These are phyloP conservation scores for Myotis vivesi DNA, from an alignment of 2,797 vertebrate genomes.

Conservation along the genomic window DNA sequence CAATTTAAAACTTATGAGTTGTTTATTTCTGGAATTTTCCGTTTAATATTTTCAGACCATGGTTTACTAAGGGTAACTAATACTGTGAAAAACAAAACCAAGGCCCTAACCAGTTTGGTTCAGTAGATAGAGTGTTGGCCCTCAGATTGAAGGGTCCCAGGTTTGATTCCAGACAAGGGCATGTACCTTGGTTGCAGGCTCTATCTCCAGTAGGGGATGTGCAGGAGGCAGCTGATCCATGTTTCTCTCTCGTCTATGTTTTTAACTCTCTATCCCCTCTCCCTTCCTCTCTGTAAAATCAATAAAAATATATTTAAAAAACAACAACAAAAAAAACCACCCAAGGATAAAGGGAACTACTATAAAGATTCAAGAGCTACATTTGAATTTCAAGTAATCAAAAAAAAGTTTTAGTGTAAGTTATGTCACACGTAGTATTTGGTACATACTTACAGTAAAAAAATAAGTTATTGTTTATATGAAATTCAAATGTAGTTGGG, in stretches of 20 bases:
- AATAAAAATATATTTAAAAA: too few species aligned
- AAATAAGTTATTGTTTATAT: not conserved
- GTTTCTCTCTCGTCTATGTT: too few species aligned
- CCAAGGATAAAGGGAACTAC: not conserved
- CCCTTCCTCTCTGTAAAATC: too few species aligned
- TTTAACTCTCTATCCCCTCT: too few species aligned
- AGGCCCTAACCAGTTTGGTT: too few species aligned
- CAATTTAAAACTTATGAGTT: not conserved
- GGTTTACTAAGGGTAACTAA: not conserved
- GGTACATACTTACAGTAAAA: not conserved
- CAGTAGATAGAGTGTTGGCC: too few species aligned
- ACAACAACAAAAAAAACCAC: too few species aligned
- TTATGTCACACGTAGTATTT: not conserved
- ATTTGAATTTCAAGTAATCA: constrained; percentile 8
- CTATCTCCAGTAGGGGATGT: too few species aligned
- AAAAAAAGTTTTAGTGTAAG: not conserved
- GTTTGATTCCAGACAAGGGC: too few species aligned
- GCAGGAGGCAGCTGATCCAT: too few species aligned
- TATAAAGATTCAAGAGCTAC: not conserved
- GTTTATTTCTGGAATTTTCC: not conserved
- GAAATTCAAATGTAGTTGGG: constrained; percentile 31
- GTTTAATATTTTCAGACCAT: not conserved
- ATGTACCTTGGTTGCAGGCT: too few species aligned
- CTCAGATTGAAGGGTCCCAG: too few species aligned
- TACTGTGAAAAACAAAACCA: not conserved